Evolutionary conservation across 2,113 vertebrate species (phyloP).

Genomic region (Ptilorrhoa leucosticta): DNA sequence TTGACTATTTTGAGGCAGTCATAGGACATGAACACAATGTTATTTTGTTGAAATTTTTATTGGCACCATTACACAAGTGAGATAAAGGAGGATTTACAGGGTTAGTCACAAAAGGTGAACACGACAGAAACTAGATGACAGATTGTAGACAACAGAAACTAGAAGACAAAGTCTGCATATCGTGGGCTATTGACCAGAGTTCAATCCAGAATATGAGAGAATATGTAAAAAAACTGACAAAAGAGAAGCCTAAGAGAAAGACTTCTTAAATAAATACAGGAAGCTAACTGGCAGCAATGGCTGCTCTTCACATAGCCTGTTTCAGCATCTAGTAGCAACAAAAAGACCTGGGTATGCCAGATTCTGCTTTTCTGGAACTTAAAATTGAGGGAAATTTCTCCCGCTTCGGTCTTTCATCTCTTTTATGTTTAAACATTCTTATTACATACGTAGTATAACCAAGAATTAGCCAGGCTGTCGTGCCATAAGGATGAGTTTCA

Average conservation of each 20-base stretch:
- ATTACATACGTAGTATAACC: constrained; percentile 1
- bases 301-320: not conserved
- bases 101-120: constrained; percentile 26
- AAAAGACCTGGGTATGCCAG: not conserved
- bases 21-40: not conserved
- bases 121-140: constrained; percentile 1
- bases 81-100: not conserved
- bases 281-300: not conserved
- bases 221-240: not conserved
- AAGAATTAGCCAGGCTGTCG: constrained; percentile 25
- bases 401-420: constrained; percentile 43
- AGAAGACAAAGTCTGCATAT: not conserved
- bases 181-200: not conserved
- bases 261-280: not conserved
- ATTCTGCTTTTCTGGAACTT: constrained; percentile 9
- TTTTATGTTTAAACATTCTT: constrained; percentile 41
- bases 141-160: not conserved
- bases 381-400: constrained; percentile 50
- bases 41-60: constrained; percentile 23
- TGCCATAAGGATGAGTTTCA: constrained; percentile 60
- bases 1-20: not conserved
- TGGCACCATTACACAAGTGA: not conserved
- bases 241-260: not conserved
- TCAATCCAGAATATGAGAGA: not conserved
- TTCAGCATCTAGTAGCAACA: not conserved